Conservation (phyloP, 2,113 vertebrate genomes). For the Bubalus kerabau region DNA sequence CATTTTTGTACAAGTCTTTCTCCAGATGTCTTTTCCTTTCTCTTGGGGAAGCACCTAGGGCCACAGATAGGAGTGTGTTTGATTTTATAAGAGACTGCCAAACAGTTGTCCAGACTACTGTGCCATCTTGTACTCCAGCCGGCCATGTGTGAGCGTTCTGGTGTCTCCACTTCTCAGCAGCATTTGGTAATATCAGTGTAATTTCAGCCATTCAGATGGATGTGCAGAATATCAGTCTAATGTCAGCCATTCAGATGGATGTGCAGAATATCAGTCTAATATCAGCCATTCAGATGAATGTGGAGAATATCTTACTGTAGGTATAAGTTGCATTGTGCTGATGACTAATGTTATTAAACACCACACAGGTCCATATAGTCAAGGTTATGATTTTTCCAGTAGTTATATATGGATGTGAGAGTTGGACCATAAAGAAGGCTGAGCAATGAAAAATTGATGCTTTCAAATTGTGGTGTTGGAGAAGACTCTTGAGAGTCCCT, state of each 20-base stretch:
- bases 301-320: not conserved
- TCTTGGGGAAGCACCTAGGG: not conserved
- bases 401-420: not conserved
- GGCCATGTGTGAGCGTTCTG: accelerated
- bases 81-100: not conserved
- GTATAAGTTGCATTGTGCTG: accelerated
- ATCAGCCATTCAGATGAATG: too few relatives aligned
- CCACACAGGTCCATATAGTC: not conserved
- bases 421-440: not conserved
- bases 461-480: not conserved
- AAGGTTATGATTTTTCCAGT: not conserved
- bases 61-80: not conserved
- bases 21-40: not conserved
- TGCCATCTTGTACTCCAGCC: too few relatives aligned
- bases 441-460: not conserved
- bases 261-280: not conserved
- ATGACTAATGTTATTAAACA: accelerated
- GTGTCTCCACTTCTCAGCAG: not conserved
- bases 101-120: accelerated
- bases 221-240: not conserved
- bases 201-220: too few relatives aligned
- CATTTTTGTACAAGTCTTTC: not conserved
- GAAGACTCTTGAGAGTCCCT: not conserved
- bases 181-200: accelerated
- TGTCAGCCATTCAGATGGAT: too few relatives aligned